A percentile compares a stretch with the other conserved stretches of the same genome.
These are phyloP conservation scores for Glossophaga mutica DNA, from an alignment of 2,797 vertebrate species.

Conservation along the genomic window DNA sequence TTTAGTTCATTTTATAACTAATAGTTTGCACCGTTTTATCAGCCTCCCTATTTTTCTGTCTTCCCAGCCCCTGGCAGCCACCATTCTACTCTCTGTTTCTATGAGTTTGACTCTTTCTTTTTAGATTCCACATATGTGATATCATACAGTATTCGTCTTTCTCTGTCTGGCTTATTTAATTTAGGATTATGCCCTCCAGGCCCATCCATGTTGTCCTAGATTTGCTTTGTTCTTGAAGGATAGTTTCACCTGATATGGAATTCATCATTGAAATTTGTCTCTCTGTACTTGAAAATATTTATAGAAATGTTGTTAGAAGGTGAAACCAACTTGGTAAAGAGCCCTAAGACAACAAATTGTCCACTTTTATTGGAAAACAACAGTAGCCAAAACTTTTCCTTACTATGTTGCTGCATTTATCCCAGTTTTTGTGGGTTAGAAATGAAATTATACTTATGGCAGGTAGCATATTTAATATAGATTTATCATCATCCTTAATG, in stretches of 20 bases:
- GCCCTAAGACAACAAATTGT: neutral
- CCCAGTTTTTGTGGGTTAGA: conserved; percentile 71
- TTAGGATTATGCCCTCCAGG: neutral
- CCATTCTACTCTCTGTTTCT: neutral
- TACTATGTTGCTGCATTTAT: conserved; percentile 55
- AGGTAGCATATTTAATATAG: neutral
- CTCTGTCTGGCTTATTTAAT: neutral
- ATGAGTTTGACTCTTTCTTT: neutral
- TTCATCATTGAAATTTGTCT: neutral
- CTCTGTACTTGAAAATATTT: neutral
- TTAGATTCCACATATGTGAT: neutral
- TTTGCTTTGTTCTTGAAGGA: neutral
- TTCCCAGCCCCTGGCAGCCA: neutral
- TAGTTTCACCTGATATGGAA: neutral
- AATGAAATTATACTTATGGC: neutral
- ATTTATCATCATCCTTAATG: neutral
- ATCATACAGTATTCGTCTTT: neutral
- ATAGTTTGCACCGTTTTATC: neutral
- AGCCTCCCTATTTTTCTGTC: neutral
- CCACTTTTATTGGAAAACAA: conserved; percentile 24
- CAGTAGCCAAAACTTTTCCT: conserved; percentile 60
- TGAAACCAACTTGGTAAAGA: conserved; percentile 51
- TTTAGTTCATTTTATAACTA: neutral
- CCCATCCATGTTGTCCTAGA: neutral
- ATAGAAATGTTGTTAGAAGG: neutral